phyloP scores from a whole-genome alignment of 1,140 invertebrate species.

The Geopemphigus sp. region DNA sequence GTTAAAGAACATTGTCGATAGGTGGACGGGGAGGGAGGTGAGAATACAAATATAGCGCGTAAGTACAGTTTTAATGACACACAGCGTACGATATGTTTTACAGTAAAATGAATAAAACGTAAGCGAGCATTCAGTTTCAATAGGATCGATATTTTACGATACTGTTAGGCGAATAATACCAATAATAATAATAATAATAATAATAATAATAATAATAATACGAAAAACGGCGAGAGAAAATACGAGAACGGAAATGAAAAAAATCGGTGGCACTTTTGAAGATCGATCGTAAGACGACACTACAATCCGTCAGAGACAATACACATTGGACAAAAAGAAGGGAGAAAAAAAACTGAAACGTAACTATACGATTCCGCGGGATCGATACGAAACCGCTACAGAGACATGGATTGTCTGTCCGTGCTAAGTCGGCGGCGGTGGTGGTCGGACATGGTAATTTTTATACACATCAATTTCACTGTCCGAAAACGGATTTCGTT shows the following conservation, averaged over 20 bases:
- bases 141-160: too few species aligned
- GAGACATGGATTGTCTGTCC: not conserved
- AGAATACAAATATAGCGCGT: too few species aligned
- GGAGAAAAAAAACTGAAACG: not conserved
- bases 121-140: not conserved
- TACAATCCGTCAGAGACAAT: not conserved
- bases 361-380: not conserved
- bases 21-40: too few species aligned
- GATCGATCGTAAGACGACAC: not conserved
- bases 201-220: not conserved
- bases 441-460: not conserved
- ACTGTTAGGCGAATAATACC: not conserved
- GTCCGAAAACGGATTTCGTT: not conserved
- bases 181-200: too few species aligned
- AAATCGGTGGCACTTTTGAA: not conserved
- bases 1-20: too few species aligned
- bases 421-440: too few species aligned
- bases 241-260: too few species aligned
- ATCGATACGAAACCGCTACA: not conserved
- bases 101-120: not conserved
- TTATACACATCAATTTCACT: not conserved
- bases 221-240: too few species aligned
- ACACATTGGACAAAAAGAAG: not conserved
- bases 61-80: too few species aligned
- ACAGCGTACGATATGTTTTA: too few species aligned